These are phyloP conservation scores for Andrena camellia DNA, from an alignment of 2,888 invertebrate genomes.

Conservation along the genomic window DNA sequence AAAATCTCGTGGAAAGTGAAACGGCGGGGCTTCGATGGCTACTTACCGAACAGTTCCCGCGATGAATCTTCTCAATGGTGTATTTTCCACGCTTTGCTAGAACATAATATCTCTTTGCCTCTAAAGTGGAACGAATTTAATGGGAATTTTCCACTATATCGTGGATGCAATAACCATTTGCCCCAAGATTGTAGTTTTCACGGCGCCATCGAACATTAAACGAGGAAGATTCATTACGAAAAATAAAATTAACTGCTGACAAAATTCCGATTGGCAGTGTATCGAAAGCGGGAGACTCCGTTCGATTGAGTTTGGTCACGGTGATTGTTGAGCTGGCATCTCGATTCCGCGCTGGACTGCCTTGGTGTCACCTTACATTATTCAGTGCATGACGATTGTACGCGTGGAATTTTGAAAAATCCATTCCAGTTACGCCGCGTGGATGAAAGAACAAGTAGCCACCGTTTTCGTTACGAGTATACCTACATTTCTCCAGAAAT, in stretches of 20 bases:
- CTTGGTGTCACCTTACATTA: constrained; percentile 78
- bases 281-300: not conserved
- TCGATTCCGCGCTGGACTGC: constrained; percentile 65
- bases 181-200: not conserved
- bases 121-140: not conserved
- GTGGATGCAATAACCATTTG: not conserved
- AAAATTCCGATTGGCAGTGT: constrained; percentile 1
- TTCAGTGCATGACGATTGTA: constrained; percentile 77
- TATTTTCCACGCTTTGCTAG: constrained; percentile 8
- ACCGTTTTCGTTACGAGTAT: not conserved
- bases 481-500: not conserved
- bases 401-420: constrained; percentile 72
- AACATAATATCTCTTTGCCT: not conserved
- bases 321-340: constrained; percentile 47
- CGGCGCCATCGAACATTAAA: not conserved
- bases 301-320: constrained; percentile 26
- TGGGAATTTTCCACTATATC: not conserved
- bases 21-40: constrained; percentile 13
- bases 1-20: constrained; percentile 53
- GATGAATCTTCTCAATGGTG: not conserved
- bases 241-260: not conserved
- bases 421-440: constrained; percentile 54
- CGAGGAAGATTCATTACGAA: not conserved
- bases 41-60: constrained; percentile 16
- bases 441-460: constrained; percentile 25